These are phyloP conservation scores for Phenganax subtilis DNA, from an alignment of 92 coral and sea anemone genomes.

Conservation along the genomic window DNA sequence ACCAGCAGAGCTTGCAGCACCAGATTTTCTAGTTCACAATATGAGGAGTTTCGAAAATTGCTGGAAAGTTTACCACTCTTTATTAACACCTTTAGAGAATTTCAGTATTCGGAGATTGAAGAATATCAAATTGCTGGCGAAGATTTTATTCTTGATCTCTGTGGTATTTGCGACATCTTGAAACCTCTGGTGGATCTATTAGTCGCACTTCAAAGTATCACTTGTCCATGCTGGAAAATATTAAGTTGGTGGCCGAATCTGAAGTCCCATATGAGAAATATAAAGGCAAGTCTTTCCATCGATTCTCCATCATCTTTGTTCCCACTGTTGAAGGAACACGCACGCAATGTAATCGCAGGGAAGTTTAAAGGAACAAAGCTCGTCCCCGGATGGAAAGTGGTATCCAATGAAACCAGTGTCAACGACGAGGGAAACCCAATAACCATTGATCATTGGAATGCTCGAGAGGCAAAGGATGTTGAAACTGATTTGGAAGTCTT, in stretches of 20 bases:
- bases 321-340: constrained; percentile 32
- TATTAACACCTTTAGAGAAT: constrained; percentile 25
- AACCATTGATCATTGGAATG: constrained; percentile 12
- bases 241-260: constrained; percentile 24
- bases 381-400: constrained; percentile 24
- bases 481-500: not conserved
- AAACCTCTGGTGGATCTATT: constrained; percentile 27
- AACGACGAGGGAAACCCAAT: constrained; percentile 10
- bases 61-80: constrained; percentile 11
- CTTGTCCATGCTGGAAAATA: constrained; percentile 32
- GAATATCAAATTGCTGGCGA: constrained; percentile 5
- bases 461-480: constrained; percentile 17
- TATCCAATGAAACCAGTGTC: not conserved
- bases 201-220: constrained; percentile 22
- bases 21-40: not conserved
- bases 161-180: constrained; percentile 26
- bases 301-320: constrained; percentile 30
- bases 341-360: constrained; percentile 5
- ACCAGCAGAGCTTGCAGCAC: constrained; percentile 33
- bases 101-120: constrained; percentile 16
- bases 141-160: constrained; percentile 10
- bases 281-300: constrained; percentile 27
- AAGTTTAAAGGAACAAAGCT: constrained; percentile 10
- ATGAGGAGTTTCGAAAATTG: constrained; percentile 15
- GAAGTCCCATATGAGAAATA: constrained; percentile 26